Conservation (phyloP, 2,797 vertebrate genomes). For the Phrynocephalus guinanensis region DNA sequence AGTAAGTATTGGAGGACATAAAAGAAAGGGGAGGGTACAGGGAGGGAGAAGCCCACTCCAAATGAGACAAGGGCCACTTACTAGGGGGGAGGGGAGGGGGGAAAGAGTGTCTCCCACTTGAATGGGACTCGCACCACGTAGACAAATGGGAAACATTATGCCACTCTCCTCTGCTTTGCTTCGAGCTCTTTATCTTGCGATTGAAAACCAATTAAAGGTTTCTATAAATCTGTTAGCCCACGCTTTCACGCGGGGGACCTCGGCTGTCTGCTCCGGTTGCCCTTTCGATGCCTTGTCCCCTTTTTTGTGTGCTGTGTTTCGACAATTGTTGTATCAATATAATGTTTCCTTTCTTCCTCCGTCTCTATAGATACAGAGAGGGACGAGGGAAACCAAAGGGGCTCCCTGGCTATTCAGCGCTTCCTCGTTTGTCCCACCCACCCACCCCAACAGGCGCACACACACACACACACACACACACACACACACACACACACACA, state of each 20-base stretch:
- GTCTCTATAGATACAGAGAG: slow-evolving; percentile 84
- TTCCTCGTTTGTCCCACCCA: slow-evolving; percentile 80
- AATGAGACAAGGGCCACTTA: neutral
- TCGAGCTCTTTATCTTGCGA: slow-evolving; percentile 75
- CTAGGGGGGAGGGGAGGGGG: neutral
- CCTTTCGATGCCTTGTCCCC: slow-evolving; percentile 81
- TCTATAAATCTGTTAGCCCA: slow-evolving; percentile 77
- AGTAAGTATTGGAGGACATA: neutral
- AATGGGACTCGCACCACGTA: slow-evolving; percentile 28
- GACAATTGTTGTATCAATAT: slow-evolving; percentile 83
- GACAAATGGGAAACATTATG: slow-evolving; percentile 55
- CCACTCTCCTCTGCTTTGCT: slow-evolving; percentile 46
- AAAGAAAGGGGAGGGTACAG: neutral
- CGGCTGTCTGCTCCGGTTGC: slow-evolving; percentile 77
- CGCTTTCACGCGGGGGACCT: slow-evolving; percentile 73
- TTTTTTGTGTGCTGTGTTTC: slow-evolving; percentile 70
- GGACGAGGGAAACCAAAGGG: slow-evolving; percentile 78
- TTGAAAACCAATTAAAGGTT: slow-evolving; percentile 82
- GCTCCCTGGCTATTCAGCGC: slow-evolving; percentile 79
- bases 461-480: too few relatives aligned
- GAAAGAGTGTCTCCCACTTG: neutral
- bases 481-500: too few relatives aligned
- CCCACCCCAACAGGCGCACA: neutral
- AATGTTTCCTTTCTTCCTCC: slow-evolving; percentile 83
- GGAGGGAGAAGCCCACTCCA: neutral